Conservation (phyloP, 2,797 vertebrate species). For the Potorous gilbertii region DNA sequence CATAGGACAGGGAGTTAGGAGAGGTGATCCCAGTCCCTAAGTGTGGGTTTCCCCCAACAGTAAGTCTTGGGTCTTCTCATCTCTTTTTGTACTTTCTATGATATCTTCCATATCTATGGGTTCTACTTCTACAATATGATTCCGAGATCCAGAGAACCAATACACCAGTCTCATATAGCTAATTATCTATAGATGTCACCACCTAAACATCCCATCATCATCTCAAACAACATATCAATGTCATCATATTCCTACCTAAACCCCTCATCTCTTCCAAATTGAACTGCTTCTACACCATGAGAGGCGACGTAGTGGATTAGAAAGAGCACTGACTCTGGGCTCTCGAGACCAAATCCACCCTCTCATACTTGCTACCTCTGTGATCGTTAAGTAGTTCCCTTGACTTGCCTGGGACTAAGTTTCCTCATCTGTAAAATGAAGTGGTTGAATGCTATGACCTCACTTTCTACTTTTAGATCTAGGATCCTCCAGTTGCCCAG, state of each 20-base stretch:
- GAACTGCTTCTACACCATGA: too few species aligned
- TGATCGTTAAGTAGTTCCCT: not conserved
- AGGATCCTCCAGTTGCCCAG: not conserved
- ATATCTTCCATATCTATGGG: not conserved
- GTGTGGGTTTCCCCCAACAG: not conserved
- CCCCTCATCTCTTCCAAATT: too few species aligned
- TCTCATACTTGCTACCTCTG: not conserved
- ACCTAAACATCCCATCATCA: not conserved
- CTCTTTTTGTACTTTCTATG: not conserved
- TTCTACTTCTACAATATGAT: not conserved
- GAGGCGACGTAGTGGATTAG: too few species aligned
- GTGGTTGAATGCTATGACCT: not conserved
- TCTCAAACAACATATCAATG: not conserved
- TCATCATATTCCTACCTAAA: not conserved
- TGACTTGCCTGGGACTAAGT: not conserved
- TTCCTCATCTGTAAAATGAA: not conserved
- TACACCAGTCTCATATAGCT: not conserved
- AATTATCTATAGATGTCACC: not conserved
- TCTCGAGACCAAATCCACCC: too few species aligned
- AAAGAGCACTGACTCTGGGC: too few species aligned
- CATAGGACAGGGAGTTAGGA: not conserved
- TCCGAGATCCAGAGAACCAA: not conserved
- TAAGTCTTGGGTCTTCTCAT: not conserved
- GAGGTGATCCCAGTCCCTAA: not conserved
- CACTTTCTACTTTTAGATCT: not conserved